Evolutionary conservation across 2,113 vertebrate species (phyloP).

Genomic region (Pterocles gutturalis): DNA sequence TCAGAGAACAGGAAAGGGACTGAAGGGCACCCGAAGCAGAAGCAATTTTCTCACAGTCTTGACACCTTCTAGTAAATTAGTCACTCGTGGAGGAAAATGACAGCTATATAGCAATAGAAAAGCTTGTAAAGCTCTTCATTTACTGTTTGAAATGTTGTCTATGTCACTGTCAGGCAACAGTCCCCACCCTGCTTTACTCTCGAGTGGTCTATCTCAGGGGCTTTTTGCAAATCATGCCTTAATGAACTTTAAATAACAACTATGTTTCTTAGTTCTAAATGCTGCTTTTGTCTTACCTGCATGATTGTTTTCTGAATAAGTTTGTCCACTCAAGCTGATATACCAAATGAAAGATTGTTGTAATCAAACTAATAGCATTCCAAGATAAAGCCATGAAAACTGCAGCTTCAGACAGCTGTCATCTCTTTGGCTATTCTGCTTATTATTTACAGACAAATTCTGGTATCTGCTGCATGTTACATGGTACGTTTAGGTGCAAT

Average conservation of each 20-base stretch:
- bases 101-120: slow-evolving; percentile 8
- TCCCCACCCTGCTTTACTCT: not conserved
- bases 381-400: not conserved
- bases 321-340: not conserved
- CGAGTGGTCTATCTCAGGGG: not conserved
- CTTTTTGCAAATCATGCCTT: not conserved
- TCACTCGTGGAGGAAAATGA: slow-evolving; percentile 14
- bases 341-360: not conserved
- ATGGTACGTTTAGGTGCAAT: not conserved
- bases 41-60: slow-evolving; percentile 18
- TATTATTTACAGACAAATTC: slow-evolving; percentile 25
- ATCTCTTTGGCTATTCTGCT: not conserved
- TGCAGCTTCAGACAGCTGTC: slow-evolving; percentile 9
- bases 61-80: slow-evolving; percentile 51
- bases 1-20: slow-evolving; percentile 20
- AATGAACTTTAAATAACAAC: slow-evolving; percentile 15
- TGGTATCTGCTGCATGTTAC: not conserved
- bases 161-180: not conserved
- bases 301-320: not conserved
- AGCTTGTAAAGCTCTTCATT: slow-evolving; percentile 30
- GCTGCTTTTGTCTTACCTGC: not conserved
- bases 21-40: slow-evolving; percentile 17
- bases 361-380: slow-evolving; percentile 13
- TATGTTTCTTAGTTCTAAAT: not conserved
- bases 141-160: slow-evolving; percentile 17